Percentiles rank a stretch among this genome's conserved stretches.
phyloP scores from a whole-genome alignment of 2,113 vertebrate genomes.

The Caranx melampygus region DNA sequence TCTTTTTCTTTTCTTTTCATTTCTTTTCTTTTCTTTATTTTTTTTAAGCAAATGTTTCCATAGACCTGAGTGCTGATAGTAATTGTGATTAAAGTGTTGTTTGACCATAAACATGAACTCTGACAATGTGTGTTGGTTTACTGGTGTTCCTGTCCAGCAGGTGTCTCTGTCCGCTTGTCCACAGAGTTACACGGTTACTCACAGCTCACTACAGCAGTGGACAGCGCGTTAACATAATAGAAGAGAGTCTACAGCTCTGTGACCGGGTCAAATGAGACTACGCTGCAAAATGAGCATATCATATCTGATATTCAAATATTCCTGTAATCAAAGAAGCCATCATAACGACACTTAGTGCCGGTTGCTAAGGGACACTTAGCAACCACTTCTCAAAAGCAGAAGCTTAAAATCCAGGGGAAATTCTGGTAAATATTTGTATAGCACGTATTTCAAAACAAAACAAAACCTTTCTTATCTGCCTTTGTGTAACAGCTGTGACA shows the following conservation, averaged over 20 bases:
- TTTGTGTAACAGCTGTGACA: background rate
- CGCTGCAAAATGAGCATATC: background rate
- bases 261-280: background rate
- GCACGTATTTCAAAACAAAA: background rate
- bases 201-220: background rate
- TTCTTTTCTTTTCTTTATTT: conserved; percentile 36
- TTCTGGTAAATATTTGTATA: background rate
- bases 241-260: background rate
- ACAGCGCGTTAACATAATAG: background rate
- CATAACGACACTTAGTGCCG: too few species aligned
- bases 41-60: conserved; percentile 64
- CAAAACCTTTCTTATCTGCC: background rate
- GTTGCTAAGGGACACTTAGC: background rate
- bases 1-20: background rate
- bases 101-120: conserved; percentile 57
- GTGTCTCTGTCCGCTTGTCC: conserved; percentile 65
- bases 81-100: conserved; percentile 81
- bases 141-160: conserved; percentile 67
- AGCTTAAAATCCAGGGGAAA: background rate
- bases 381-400: background rate
- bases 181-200: background rate
- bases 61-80: conserved; percentile 72
- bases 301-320: conserved; percentile 29
- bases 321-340: background rate
- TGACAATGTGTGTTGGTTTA: background rate